These are phyloP conservation scores for Bufo bufo DNA, from an alignment of 2,113 vertebrate species.

Conservation along the genomic window DNA sequence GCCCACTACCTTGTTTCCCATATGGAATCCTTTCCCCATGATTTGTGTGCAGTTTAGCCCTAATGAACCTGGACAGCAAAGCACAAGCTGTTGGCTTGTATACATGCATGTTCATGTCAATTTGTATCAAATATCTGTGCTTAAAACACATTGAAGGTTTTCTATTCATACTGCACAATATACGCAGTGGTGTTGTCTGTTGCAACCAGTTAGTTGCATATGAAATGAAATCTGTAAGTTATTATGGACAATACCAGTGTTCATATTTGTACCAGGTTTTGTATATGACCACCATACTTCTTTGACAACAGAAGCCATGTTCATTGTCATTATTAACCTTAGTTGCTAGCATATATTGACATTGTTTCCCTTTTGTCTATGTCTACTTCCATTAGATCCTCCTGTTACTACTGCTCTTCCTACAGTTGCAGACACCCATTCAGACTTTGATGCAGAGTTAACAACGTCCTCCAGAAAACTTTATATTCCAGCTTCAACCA, in stretches of 20 bases:
- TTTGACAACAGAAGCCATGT: not conserved
- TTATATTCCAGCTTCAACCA: conserved; percentile 81
- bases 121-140: not conserved
- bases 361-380: conserved; percentile 88
- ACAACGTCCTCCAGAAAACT: conserved; percentile 78
- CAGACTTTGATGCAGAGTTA: conserved; percentile 77
- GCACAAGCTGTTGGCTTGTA: too few relatives aligned
- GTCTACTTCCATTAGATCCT: conserved; percentile 92
- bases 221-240: not conserved
- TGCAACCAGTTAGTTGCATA: not conserved
- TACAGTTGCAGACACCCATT: conserved; percentile 80
- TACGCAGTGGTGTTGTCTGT: not conserved
- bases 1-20: not conserved
- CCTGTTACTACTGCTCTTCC: conserved; percentile 86
- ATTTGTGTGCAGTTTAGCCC: not conserved
- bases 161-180: not conserved
- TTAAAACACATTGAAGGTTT: not conserved
- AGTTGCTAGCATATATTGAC: conserved; percentile 87
- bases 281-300: not conserved
- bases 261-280: not conserved
- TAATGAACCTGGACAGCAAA: too few relatives aligned
- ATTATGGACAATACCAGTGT: not conserved
- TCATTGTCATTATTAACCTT: conserved; percentile 26
- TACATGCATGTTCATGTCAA: not conserved
- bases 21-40: not conserved